phyloP scores from a whole-genome alignment of 2,888 invertebrate species.

The Phlogophora meticulosa region DNA sequence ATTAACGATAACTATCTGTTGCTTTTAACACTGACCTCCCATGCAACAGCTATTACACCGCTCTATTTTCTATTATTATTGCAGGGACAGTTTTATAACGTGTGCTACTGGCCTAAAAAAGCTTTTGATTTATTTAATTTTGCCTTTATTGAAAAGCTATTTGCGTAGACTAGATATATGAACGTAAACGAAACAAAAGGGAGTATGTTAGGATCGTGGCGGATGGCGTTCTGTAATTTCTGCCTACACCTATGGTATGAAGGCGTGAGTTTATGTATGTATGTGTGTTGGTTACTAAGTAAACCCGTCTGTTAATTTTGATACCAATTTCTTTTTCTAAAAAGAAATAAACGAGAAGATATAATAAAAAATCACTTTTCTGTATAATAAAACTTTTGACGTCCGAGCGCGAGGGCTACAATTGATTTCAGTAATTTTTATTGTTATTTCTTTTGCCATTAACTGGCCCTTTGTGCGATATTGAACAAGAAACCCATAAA shows the following conservation, averaged over 20 bases:
- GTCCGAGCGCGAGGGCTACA: not conserved
- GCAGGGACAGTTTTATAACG: not conserved
- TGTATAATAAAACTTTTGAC: constrained; percentile 8
- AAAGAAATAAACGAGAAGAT: constrained; percentile 9
- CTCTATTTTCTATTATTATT: constrained; percentile 33
- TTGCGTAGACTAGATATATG: no score
- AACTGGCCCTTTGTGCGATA: constrained; percentile 29
- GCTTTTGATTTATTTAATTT: no score
- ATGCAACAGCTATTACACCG: constrained; percentile 13
- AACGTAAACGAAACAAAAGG: no score
- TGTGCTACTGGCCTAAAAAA: no score
- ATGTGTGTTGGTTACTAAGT: no score
- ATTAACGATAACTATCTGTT: constrained; percentile 16
- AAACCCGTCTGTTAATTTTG: not conserved
- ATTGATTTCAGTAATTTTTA: constrained; percentile 47
- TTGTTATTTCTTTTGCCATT: constrained; percentile 43
- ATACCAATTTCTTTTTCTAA: not conserved
- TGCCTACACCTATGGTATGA: no score
- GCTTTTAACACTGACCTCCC: constrained; percentile 17
- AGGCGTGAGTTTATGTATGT: no score
- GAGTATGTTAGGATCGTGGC: no score
- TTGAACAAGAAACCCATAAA: constrained; percentile 39
- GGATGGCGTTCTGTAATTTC: no score
- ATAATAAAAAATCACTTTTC: constrained; percentile 10
- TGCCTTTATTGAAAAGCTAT: no score